Conservation (phyloP, 2,113 vertebrate genomes). For the Tauraco erythrolophus region DNA sequence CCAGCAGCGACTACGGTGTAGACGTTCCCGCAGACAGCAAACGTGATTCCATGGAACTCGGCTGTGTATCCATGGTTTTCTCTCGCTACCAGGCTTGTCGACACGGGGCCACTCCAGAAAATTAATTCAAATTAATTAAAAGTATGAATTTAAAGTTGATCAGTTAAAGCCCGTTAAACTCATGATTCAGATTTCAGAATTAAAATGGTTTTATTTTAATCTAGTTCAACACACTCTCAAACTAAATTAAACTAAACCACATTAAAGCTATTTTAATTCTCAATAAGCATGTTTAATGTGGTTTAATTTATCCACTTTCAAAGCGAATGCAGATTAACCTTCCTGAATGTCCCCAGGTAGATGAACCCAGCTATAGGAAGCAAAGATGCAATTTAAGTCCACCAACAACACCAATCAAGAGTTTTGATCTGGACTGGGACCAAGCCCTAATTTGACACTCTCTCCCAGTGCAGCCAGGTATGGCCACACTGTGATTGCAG, state of each 20-base stretch:
- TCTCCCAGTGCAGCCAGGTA: background rate
- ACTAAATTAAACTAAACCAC: constrained; percentile 19
- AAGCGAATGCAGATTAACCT: background rate
- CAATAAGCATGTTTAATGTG: constrained; percentile 25
- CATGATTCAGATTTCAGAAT: background rate
- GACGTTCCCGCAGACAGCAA: background rate
- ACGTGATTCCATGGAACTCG: background rate
- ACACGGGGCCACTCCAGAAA: background rate
- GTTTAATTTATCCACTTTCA: constrained; percentile 24
- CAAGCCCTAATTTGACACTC: background rate
- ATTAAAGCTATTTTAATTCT: constrained; percentile 16
- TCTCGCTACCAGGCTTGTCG: background rate
- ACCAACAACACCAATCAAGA: background rate
- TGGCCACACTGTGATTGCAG: background rate
- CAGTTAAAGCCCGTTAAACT: background rate
- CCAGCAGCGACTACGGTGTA: background rate
- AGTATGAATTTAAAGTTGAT: background rate
- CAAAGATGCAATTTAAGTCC: background rate
- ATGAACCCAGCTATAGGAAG: background rate
- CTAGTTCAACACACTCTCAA: background rate
- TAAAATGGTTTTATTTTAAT: constrained; percentile 13
- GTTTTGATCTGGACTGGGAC: background rate
- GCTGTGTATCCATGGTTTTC: background rate
- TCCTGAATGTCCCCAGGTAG: constrained; percentile 11
- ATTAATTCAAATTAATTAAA: background rate